Base-by-base conservation (phyloP, 2,888 invertebrate species). In the Ochropleura plecta region DNA sequence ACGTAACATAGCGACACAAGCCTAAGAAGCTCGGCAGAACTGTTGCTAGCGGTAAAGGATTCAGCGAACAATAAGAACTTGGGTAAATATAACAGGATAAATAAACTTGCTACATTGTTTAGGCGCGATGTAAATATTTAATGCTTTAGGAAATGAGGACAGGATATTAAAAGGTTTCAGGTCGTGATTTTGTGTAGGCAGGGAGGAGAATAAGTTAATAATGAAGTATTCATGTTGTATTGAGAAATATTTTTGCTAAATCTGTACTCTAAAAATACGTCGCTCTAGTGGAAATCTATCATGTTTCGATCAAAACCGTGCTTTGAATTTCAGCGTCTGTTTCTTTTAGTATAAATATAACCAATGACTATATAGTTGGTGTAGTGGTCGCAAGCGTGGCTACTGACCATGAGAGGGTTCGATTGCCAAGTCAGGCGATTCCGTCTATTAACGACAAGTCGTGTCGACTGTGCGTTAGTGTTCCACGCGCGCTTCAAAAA, bases 61-160 rank as follows among this genome's bases (percentile, higher is more conserved):
- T 62, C 42, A 53, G 42, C 44, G 6, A 53, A 74, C 30, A 48
- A 79, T 63, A 51, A 57, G 55, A 64, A 75, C 60, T 75, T 51
- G 12, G 16, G 20, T 68, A 68, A 80, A 78, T 78, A 69, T 63
- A 76, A 57, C 55, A 46, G 46, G 76, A 63, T 62, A 69, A 57
- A 81, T 53, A 53, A 53, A 80, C 80, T 80, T 57, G 62, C 63
- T 40, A 82, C 73, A 65, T 55, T 78, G 80, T 78, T 76, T 60
- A n/a, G 55, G 64, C 55, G n/a, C 49, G 18, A 46, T 48, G 60
- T 80, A 44, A 59, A 80, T 80, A 82, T 82, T 82, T 62, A 68
- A 80, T 80, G 64, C 40, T 68, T 63, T 64, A 51, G 78, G 82
- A 82, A 80, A 78, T 80, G 67, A 68, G 73, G 59, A 48, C 78